These are phyloP conservation scores for Xenopus tropicalis DNA, from an alignment of 2,113 vertebrate species.

Conservation along the genomic window DNA sequence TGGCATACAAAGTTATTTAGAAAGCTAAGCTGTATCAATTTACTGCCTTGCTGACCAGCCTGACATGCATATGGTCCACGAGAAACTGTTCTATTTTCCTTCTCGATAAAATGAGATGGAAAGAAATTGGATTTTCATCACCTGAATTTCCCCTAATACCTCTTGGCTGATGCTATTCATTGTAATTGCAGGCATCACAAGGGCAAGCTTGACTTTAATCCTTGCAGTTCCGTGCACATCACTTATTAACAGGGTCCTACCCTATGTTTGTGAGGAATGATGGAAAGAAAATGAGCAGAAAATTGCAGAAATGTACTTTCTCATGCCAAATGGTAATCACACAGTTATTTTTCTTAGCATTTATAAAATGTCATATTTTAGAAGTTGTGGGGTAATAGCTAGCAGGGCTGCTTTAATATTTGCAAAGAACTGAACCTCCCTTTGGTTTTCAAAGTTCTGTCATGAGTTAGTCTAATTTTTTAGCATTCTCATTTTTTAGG, in stretches of 20 bases:
- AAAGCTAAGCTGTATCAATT: neutral
- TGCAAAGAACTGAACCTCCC: too few relatives aligned
- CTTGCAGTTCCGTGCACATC: neutral
- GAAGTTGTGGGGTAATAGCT: too few relatives aligned
- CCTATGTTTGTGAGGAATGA: neutral
- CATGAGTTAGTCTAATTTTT: too few relatives aligned
- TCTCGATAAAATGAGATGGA: neutral
- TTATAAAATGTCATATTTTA: too few relatives aligned
- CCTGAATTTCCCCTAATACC: neutral
- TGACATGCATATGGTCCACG: neutral
- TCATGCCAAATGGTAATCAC: too few relatives aligned
- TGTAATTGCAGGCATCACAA: slow-evolving; percentile 3
- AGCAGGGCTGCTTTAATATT: too few relatives aligned
- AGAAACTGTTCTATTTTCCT: slow-evolving; percentile 6
- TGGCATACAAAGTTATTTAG: neutral
- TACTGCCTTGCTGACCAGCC: neutral
- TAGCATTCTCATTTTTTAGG: too few relatives aligned
- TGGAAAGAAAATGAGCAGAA: neutral
- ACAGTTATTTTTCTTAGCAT: too few relatives aligned
- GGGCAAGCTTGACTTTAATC: neutral
- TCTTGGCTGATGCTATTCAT: slow-evolving; percentile 11
- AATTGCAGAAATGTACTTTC: neutral
- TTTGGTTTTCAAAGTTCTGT: too few relatives aligned
- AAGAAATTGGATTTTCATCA: slow-evolving; percentile 31
- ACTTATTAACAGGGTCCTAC: neutral